Percentiles rank a stretch among this genome's conserved stretches.
These are phyloP conservation scores for Acanthopagrus latus DNA, from an alignment of 2,797 vertebrate genomes.

Conservation along the genomic window DNA sequence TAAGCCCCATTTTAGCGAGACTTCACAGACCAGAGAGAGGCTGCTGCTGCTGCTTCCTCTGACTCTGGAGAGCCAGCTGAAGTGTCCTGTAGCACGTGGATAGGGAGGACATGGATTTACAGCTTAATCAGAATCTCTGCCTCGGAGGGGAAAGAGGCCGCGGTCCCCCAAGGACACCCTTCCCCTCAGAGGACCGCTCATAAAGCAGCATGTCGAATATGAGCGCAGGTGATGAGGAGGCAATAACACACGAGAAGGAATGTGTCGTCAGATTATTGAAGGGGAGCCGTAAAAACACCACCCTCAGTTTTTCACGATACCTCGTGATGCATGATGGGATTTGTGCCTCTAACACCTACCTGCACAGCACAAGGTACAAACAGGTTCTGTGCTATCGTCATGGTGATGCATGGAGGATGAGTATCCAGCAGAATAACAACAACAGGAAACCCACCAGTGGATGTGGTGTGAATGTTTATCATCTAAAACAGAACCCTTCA, in stretches of 20 bases:
- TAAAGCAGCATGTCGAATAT: neutral
- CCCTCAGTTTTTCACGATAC: neutral
- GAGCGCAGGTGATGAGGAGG: neutral
- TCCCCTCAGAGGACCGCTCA: neutral
- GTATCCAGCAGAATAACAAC: neutral
- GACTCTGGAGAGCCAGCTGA: slow-evolving; percentile 31
- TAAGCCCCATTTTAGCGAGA: slow-evolving; percentile 35
- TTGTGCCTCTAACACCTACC: neutral
- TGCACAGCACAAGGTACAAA: slow-evolving; percentile 1
- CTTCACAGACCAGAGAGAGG: slow-evolving; percentile 37
- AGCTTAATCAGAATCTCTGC: slow-evolving; percentile 24
- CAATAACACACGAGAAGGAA: neutral
- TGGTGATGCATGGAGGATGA: neutral
- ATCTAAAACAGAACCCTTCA: neutral
- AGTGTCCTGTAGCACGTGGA: slow-evolving; percentile 31
- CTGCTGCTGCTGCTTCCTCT: slow-evolving; percentile 10
- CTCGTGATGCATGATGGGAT: neutral
- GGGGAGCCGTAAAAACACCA: neutral
- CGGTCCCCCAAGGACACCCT: neutral
- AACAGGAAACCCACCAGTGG: neutral
- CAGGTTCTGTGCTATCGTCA: neutral
- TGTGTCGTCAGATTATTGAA: neutral
- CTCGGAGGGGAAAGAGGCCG: neutral
- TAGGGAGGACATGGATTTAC: slow-evolving; percentile 18
- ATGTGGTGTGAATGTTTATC: slow-evolving; percentile 3